A percentile compares a stretch with the other conserved stretches of the same genome.
Evolutionary conservation across 2,113 vertebrate species (phyloP).

Genomic region (Poeciliopsis turrubarensis): DNA sequence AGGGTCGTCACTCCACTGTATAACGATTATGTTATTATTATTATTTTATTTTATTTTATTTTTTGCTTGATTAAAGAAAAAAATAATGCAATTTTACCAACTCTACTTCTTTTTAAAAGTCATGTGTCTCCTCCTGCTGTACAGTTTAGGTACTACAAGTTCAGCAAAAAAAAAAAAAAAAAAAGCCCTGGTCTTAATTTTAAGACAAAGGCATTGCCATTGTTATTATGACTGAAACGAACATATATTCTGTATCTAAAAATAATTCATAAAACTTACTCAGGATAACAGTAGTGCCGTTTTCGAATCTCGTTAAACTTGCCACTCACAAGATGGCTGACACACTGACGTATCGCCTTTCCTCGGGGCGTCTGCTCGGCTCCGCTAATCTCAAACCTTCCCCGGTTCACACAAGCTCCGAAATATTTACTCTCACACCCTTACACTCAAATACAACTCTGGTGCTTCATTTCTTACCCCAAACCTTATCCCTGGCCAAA

Average conservation of each 20-base stretch:
- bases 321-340: background rate
- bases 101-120: background rate
- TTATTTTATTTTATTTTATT: no score
- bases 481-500: background rate
- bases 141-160: conserved; percentile 10
- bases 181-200: no score
- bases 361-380: background rate
- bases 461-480: background rate
- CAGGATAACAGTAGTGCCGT: background rate
- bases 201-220: background rate
- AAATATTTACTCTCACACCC: background rate
- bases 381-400: background rate
- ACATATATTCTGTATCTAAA: background rate
- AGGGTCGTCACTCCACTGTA: no score
- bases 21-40: no score
- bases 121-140: conserved; percentile 23
- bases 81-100: background rate
- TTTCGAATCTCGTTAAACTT: background rate
- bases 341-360: background rate
- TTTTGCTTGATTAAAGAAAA: background rate
- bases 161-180: background rate
- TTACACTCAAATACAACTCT: background rate
- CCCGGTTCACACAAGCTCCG: background rate
- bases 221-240: background rate
- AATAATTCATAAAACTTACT: no score